A percentile compares a stretch with the other conserved stretches of the same genome.
These are phyloP conservation scores for Neodon shergylaensis DNA, from an alignment of 2,113 vertebrate species.

Conservation along the genomic window DNA sequence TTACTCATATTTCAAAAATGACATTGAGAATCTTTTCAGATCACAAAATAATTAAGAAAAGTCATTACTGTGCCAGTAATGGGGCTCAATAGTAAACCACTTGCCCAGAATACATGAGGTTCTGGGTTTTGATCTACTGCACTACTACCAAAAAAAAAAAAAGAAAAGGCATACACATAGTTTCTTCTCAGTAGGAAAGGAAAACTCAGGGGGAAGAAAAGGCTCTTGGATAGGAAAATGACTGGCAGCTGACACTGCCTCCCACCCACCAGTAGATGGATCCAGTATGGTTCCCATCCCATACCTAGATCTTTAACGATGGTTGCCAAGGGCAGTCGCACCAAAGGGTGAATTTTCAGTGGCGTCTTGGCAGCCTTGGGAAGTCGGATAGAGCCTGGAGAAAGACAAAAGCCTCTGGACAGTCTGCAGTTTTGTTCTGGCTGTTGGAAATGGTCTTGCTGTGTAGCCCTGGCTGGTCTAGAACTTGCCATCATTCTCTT, in stretches of 20 bases:
- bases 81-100: not conserved
- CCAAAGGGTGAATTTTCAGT: constrained; percentile 89
- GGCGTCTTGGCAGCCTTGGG: constrained; percentile 94
- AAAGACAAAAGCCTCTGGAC: not conserved
- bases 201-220: not conserved
- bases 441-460: not conserved
- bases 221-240: not conserved
- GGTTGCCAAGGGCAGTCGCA: constrained; percentile 89
- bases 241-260: not conserved
- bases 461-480: not conserved
- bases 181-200: not conserved
- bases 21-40: not conserved
- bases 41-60: not conserved
- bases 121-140: not conserved
- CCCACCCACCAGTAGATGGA: not conserved
- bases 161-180: not conserved
- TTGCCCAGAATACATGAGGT: not conserved
- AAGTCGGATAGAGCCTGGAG: constrained; percentile 92
- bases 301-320: constrained; percentile 95
- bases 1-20: not conserved
- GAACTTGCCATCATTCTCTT: not conserved
- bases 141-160: not conserved
- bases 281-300: not conserved
- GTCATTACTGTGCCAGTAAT: not conserved
- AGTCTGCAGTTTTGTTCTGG: not conserved